A percentile compares a stretch with the other conserved stretches of the same genome.
phyloP scores from a whole-genome alignment of 1,140 invertebrate species.

The Apis laboriosa region DNA sequence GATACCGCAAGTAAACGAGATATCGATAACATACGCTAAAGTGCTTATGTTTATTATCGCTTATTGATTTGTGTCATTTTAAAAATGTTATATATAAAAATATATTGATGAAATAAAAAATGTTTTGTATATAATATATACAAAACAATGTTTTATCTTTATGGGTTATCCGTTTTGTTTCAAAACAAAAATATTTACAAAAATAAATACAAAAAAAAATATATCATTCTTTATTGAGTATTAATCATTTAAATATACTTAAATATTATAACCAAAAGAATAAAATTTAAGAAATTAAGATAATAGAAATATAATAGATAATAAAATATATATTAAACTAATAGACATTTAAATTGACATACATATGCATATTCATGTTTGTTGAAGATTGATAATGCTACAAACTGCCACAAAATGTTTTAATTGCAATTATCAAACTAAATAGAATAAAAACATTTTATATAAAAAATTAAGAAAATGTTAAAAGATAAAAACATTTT shows the following conservation, averaged over 20 bases:
- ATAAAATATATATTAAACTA: too few relatives aligned
- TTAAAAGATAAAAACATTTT: background rate
- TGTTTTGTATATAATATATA: background rate
- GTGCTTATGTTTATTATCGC: slow-evolving; percentile 1
- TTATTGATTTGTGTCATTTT: slow-evolving; percentile 18
- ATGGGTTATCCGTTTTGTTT: background rate
- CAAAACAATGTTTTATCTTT: background rate
- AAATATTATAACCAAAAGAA: background rate
- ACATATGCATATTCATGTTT: background rate
- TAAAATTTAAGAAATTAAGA: background rate
- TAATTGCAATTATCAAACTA: background rate
- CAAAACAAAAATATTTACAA: background rate
- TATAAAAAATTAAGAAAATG: background rate
- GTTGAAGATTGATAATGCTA: background rate
- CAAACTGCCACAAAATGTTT: background rate
- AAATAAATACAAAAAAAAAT: background rate
- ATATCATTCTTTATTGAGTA: background rate
- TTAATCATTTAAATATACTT: background rate
- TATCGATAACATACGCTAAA: background rate
- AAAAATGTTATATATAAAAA: background rate
- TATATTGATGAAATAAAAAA: background rate
- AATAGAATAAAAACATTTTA: background rate
- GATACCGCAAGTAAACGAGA: background rate
- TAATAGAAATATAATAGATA: too few relatives aligned
- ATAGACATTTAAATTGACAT: background rate